phyloP scores from a whole-genome alignment of 2,797 vertebrate genomes.

The Acanthopagrus latus region DNA sequence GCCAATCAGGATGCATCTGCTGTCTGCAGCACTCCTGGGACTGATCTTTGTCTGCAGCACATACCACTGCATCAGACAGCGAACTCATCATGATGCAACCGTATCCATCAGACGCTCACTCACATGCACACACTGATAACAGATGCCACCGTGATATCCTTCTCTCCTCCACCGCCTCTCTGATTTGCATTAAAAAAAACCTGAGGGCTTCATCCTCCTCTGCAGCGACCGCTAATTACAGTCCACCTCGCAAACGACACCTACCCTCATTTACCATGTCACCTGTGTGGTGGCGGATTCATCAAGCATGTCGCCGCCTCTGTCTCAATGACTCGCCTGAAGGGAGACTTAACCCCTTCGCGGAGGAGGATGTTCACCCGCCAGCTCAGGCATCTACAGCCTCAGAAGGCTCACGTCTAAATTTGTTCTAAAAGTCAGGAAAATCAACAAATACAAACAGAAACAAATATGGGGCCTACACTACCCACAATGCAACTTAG shows the following conservation, averaged over 20 bases:
- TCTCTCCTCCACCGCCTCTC: background rate
- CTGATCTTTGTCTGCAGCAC: constrained; percentile 1
- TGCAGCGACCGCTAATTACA: constrained; percentile 27
- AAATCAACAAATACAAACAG: background rate
- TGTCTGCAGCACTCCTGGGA: background rate
- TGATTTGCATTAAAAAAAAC: constrained; percentile 16
- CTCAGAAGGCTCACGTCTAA: background rate
- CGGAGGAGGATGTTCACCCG: background rate
- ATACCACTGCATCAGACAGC: background rate
- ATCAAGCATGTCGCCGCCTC: constrained; percentile 3
- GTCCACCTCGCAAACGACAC: constrained; percentile 36
- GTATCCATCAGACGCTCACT: constrained; percentile 19
- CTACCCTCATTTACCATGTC: constrained; percentile 27
- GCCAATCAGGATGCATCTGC: constrained; percentile 29
- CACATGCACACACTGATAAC: background rate
- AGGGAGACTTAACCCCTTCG: background rate
- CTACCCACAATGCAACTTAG: too few relatives aligned
- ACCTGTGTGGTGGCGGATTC: background rate
- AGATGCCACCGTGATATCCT: too few relatives aligned
- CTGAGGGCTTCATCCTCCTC: constrained; percentile 14
- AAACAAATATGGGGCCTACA: too few relatives aligned
- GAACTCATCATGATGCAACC: constrained; percentile 11
- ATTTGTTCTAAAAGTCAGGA: background rate
- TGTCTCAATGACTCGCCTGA: constrained; percentile 6
- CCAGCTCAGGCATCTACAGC: background rate